phyloP scores from a whole-genome alignment of 2,888 invertebrate genomes.

The Lasioglossum oenotherae region DNA sequence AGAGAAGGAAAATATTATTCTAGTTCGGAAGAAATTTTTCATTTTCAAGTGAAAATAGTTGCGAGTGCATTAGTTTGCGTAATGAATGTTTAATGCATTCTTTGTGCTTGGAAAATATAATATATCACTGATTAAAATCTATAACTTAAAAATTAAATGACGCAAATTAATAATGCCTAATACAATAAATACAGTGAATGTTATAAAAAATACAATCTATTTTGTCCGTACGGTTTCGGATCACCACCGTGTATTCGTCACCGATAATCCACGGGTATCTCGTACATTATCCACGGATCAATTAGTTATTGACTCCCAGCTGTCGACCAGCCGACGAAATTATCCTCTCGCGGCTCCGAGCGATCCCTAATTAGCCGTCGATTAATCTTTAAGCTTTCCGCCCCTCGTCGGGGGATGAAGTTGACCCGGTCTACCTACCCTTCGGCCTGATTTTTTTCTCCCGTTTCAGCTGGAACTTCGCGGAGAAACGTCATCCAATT shows the following conservation, averaged over 20 bases:
- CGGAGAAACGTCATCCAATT: constrained; percentile 36
- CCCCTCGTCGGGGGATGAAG: background rate
- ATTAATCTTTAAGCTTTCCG: constrained; percentile 31
- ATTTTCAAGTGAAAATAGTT: no score
- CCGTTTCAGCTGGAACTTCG: background rate
- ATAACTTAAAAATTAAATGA: background rate
- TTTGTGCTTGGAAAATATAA: background rate
- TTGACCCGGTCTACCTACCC: background rate
- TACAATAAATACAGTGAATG: background rate
- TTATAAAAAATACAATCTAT: background rate
- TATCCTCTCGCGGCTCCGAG: constrained; percentile 18
- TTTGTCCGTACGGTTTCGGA: background rate
- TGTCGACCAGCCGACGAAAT: constrained; percentile 33
- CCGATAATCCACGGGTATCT: background rate
- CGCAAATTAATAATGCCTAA: no score
- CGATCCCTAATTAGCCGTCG: constrained; percentile 37
- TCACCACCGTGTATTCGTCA: background rate
- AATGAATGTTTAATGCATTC: background rate
- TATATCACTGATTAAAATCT: background rate
- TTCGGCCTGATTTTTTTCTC: background rate
- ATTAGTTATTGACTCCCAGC: constrained; percentile 37
- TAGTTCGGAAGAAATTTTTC: no score
- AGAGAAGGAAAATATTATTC: no score
- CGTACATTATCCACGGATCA: background rate
- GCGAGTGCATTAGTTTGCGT: background rate